Evolutionary conservation across 2,888 invertebrate species (phyloP), one percentile per base, ranked within the genome.

Genomic region (Lasioglossum lativentre): DNA sequence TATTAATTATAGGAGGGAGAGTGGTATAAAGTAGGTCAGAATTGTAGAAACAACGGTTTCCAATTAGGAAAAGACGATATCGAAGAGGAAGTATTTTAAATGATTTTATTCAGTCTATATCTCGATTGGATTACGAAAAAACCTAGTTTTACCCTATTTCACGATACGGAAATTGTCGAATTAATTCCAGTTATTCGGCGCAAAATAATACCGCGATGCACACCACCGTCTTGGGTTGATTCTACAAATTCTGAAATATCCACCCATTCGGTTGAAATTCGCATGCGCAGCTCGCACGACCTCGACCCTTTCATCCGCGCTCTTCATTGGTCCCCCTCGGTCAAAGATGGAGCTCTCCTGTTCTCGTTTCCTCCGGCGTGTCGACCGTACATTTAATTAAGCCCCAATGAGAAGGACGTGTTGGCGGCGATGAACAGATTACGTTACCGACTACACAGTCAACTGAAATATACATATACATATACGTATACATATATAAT

Each of bases 351-450:
- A 68, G 80, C 85, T 82, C 88, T 86, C 78, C 86, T 83, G 85
- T 75, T 86, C 90, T 88, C 86, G 85, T 88, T 90, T 90, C 83
- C 88, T 89, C 82, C 89, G 84, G 83, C 87, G 86, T 83, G 90
- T 88, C 89, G 85, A 82, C 80, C 82, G 75, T 88, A 90, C 90
- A 93, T 93, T 93, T 92, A 93, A 93, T 93, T 93, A 93, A 93
- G 90, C 89, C 89, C 90, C 93, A 92, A 93, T 93, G 92, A 92
- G 93, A 93, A 92, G 92, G 91, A 93, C 89, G 91, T 83, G 91
- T 89, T 89, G 88, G 87, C 85, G 87, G 84, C 88, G 86, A 88
- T 90, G 88, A 84, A 86, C 86, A 90, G 90, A 90, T 90, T 90
- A 87, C 87, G 83, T 82, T 86, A 56, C 83, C 71, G 83, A 38